These are phyloP conservation scores for Siniperca knerii DNA, from an alignment of 2,113 vertebrate genomes.

Conservation along the genomic window DNA sequence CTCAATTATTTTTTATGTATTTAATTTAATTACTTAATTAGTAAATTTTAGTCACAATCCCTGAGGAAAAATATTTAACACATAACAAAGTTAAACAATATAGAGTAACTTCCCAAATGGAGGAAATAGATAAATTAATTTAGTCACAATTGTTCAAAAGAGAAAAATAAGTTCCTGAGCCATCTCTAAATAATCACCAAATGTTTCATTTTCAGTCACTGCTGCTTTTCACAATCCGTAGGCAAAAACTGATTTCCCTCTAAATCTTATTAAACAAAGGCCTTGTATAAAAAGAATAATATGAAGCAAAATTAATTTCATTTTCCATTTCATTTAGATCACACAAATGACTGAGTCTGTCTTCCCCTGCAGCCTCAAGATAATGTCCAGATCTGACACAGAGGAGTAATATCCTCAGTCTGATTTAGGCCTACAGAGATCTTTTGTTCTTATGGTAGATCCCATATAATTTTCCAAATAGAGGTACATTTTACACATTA, in stretches of 20 bases:
- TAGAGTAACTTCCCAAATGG: not conserved
- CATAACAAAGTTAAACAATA: not conserved
- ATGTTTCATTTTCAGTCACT: conserved; percentile 49
- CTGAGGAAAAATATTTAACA: not conserved
- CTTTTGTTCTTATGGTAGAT: conserved; percentile 15
- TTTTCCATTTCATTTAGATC: conserved; percentile 62
- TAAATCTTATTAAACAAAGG: conserved; percentile 61
- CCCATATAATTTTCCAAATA: not conserved
- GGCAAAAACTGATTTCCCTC: conserved; percentile 33
- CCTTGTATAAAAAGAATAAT: conserved; percentile 39
- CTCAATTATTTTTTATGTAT: not conserved
- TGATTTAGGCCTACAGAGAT: not conserved
- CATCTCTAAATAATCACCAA: conserved; percentile 30
- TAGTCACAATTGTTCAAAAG: conserved; percentile 8
- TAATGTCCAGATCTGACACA: conserved; percentile 37
- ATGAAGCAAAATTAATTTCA: conserved; percentile 43
- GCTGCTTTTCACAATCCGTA: conserved; percentile 8
- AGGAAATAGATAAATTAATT: conserved; percentile 12
- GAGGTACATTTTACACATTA: not conserved
- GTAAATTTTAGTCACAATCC: not conserved
- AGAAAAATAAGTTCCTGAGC: conserved; percentile 26
- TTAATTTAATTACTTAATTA: not conserved
- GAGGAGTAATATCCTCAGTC: conserved; percentile 23
- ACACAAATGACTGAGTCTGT: conserved; percentile 41
- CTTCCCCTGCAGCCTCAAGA: conserved; percentile 23